Evolutionary conservation across 2,113 vertebrate genomes (phyloP).

Genomic region (Cavia aperea): DNA sequence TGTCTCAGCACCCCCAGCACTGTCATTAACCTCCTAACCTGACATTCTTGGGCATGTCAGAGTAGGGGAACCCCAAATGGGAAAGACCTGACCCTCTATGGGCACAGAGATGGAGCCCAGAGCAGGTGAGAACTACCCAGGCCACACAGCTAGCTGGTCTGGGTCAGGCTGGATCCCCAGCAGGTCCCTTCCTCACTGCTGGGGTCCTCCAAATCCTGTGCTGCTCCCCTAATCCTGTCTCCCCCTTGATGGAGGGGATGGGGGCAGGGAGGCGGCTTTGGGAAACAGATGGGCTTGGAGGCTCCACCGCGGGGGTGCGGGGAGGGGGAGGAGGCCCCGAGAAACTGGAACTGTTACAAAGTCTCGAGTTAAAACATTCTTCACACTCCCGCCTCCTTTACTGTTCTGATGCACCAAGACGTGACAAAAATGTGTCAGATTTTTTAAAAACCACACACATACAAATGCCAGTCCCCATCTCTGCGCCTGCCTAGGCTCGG

Average conservation of each 20-base stretch:
- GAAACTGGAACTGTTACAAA: slow-evolving; percentile 67
- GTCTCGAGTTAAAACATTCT: slow-evolving; percentile 71
- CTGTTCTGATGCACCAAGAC: slow-evolving; percentile 70
- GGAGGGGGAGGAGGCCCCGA: slow-evolving; percentile 56
- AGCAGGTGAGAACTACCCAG: neutral
- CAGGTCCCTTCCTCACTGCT: neutral
- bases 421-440: slow-evolving; percentile 74
- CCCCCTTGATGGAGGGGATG: neutral
- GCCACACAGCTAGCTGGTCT: neutral
- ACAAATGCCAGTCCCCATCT: slow-evolving; percentile 70
- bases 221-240: neutral
- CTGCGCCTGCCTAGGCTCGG: slow-evolving; percentile 50
- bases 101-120: neutral
- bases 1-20: neutral
- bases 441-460: slow-evolving; percentile 70
- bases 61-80: neutral
- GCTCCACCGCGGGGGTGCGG: slow-evolving; percentile 37
- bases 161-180: neutral
- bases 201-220: neutral
- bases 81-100: neutral
- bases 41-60: neutral
- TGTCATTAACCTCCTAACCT: neutral
- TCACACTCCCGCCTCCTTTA: slow-evolving; percentile 72
- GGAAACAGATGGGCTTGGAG: slow-evolving; percentile 65
- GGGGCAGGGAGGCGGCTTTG: slow-evolving; percentile 28